Evolutionary conservation across 1,140 invertebrate genomes (phyloP).

Genomic region (Brachionus plicatilis): DNA sequence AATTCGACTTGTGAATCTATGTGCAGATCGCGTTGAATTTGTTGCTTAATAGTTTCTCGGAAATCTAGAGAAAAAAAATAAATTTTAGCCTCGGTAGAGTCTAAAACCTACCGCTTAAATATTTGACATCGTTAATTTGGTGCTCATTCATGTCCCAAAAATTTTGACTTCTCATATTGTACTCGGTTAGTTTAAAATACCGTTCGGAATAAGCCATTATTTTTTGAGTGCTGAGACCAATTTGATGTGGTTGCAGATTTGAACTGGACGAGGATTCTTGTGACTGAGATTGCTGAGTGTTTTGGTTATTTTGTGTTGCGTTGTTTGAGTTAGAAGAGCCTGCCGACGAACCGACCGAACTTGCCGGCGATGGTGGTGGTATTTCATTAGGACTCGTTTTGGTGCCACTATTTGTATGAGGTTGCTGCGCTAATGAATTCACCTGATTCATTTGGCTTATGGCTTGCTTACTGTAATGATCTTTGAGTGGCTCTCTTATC

Average conservation of each 20-base stretch:
- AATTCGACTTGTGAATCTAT: constrained; percentile 34
- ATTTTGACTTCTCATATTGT: constrained; percentile 29
- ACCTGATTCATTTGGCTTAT: not conserved
- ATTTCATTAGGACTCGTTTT: constrained; percentile 36
- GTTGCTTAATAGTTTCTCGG: constrained; percentile 14
- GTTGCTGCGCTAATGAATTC: not conserved
- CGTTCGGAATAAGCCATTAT: constrained; percentile 2
- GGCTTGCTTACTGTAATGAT: not conserved
- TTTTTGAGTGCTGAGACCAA: constrained; percentile 14
- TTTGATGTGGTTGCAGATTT: not conserved
- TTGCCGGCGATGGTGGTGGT: constrained; percentile 26
- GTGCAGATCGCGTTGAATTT: constrained; percentile 29
- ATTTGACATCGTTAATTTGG: constrained; percentile 8
- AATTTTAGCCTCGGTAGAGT: not conserved
- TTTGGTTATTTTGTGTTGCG: not conserved
- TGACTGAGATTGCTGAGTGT: constrained; percentile 25
- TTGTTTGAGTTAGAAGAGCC: constrained; percentile 28
- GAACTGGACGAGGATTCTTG: not conserved
- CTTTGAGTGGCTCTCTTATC: constrained; percentile 4
- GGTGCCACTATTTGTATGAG: not conserved
- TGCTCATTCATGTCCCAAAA: constrained; percentile 25
- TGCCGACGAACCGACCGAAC: not conserved
- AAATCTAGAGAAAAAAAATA: not conserved
- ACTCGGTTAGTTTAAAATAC: constrained; percentile 31
- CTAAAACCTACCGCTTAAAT: constrained; percentile 7